These are phyloP conservation scores for Agapornis roseicollis DNA, from an alignment of 2,113 vertebrate genomes.

Conservation along the genomic window DNA sequence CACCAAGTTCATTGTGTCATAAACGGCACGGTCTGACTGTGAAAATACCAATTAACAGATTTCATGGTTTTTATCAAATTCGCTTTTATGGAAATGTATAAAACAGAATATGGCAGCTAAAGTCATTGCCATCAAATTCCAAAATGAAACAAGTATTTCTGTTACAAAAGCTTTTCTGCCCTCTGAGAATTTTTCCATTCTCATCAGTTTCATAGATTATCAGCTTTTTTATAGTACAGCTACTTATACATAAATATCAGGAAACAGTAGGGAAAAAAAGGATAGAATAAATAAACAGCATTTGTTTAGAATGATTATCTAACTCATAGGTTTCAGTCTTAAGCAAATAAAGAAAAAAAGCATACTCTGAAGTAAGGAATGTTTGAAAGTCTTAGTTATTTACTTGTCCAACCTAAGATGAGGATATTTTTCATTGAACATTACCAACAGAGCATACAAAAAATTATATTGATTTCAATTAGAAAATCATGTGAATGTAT, in stretches of 20 bases:
- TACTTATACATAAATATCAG: not conserved
- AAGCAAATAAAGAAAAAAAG: constrained; percentile 36
- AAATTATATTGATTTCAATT: constrained; percentile 41
- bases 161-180: not conserved
- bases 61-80: not conserved
- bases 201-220: not conserved
- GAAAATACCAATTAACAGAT: not conserved
- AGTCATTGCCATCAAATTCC: not conserved
- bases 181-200: not conserved
- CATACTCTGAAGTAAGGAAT: not conserved
- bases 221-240: not conserved
- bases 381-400: not conserved
- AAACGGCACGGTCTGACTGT: not conserved
- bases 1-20: not conserved
- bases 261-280: not conserved
- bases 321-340: constrained; percentile 32
- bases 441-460: not conserved
- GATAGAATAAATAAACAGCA: not conserved
- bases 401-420: not conserved
- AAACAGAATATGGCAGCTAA: not conserved
- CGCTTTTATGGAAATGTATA: not conserved
- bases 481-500: constrained; percentile 19
- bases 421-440: not conserved
- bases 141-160: not conserved
- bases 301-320: constrained; percentile 42